Conservation (phyloP, 2,797 vertebrate genomes). For the Siniperca obscura region DNA sequence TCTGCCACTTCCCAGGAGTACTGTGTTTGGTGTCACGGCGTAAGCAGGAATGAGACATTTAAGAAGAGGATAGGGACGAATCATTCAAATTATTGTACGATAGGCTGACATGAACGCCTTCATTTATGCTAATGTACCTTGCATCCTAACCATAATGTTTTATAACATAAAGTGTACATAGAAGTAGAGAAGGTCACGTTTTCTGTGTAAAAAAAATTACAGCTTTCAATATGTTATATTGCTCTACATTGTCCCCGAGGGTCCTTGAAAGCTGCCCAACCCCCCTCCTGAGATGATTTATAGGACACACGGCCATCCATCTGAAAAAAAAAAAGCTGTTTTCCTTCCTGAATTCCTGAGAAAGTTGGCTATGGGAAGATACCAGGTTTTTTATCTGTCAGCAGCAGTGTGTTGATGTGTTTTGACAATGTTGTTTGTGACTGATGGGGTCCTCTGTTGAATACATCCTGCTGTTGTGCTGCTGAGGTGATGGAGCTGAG, state of each 20-base stretch:
- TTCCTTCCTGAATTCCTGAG: slow-evolving; percentile 41
- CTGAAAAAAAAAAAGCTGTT: slow-evolving; percentile 19
- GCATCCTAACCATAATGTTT: not conserved
- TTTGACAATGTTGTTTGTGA: slow-evolving; percentile 71
- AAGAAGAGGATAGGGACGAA: not conserved
- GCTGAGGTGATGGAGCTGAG: slow-evolving; percentile 55
- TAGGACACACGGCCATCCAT: slow-evolving; percentile 44
- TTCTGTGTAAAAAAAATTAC: slow-evolving; percentile 22
- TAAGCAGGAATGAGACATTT: slow-evolving; percentile 4
- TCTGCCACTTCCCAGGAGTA: slow-evolving; percentile 14
- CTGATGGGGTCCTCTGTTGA: slow-evolving; percentile 62
- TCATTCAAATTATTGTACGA: not conserved
- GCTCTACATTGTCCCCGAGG: slow-evolving; percentile 14
- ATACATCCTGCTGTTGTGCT: slow-evolving; percentile 47
- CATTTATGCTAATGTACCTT: not conserved
- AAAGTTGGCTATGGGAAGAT: slow-evolving; percentile 37
- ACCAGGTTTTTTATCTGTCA: slow-evolving; percentile 55
- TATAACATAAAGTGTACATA: not conserved
- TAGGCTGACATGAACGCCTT: not conserved
- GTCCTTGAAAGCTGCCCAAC: slow-evolving; percentile 41
- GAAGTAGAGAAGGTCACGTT: slow-evolving; percentile 4
- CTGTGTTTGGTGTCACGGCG: slow-evolving; percentile 23
- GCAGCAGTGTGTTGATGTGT: slow-evolving; percentile 59
- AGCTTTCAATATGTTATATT: slow-evolving; percentile 37
- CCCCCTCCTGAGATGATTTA: slow-evolving; percentile 36